Percentiles rank a stretch among this genome's conserved stretches.
These are phyloP conservation scores for Latheticus oryzae DNA, from an alignment of 2,888 invertebrate genomes.

Conservation along the genomic window DNA sequence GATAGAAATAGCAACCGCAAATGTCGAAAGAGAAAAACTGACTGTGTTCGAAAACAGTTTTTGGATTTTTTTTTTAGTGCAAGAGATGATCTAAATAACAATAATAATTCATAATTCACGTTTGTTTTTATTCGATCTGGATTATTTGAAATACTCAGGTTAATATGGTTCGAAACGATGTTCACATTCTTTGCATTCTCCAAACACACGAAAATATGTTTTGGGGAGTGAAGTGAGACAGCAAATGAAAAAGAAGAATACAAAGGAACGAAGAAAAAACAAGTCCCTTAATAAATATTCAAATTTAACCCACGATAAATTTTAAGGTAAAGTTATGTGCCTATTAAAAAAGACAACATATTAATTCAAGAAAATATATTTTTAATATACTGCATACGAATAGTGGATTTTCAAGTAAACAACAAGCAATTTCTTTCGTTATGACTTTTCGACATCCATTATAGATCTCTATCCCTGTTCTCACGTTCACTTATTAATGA, in stretches of 20 bases:
- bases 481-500: slow-evolving; percentile 57
- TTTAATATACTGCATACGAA: slow-evolving; percentile 53
- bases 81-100: slow-evolving; percentile 2
- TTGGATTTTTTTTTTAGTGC: slow-evolving; percentile 3
- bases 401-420: slow-evolving; percentile 19
- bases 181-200: slow-evolving; percentile 58
- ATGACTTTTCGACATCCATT: too few species aligned
- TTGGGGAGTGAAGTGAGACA: slow-evolving; percentile 52
- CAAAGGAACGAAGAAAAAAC: slow-evolving; percentile 47
- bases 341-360: slow-evolving; percentile 65
- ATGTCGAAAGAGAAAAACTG: too few species aligned
- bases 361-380: slow-evolving; percentile 64
- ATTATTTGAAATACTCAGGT: slow-evolving; percentile 53
- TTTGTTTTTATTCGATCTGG: slow-evolving; percentile 47
- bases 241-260: slow-evolving; percentile 33
- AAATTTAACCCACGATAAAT: slow-evolving; percentile 63
- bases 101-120: slow-evolving; percentile 46
- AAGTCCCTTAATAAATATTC: slow-evolving; percentile 64
- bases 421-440: slow-evolving; percentile 20
- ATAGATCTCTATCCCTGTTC: slow-evolving; percentile 36
- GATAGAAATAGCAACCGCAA: slow-evolving; percentile 10
- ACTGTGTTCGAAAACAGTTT: slow-evolving; percentile 8
- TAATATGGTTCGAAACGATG: slow-evolving; percentile 54
- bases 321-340: slow-evolving; percentile 61
- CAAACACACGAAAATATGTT: slow-evolving; percentile 59